phyloP scores from a whole-genome alignment of 2,888 invertebrate species.

The Acronicta psi region DNA sequence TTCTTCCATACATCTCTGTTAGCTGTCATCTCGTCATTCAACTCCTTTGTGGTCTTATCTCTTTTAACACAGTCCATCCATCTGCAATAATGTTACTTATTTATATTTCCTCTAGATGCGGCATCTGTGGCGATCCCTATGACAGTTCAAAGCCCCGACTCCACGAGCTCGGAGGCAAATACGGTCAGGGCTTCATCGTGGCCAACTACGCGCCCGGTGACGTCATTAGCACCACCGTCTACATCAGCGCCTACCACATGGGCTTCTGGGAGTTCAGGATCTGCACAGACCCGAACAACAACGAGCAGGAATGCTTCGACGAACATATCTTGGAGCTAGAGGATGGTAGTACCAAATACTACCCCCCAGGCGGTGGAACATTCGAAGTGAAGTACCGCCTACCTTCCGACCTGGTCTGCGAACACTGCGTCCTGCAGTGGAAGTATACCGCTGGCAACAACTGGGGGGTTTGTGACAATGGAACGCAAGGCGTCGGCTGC shows the following conservation, averaged over 20 bases:
- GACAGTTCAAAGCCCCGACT: conserved; percentile 91
- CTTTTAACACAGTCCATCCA: too few relatives aligned
- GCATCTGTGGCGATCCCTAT: conserved; percentile 95
- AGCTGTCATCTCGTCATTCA: too few relatives aligned
- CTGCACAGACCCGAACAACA: conserved; percentile 92
- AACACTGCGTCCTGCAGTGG: conserved; percentile 96
- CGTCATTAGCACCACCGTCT: conserved; percentile 91
- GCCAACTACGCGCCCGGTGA: conserved; percentile 91
- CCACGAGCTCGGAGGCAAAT: conserved; percentile 94
- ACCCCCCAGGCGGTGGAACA: conserved; percentile 91
- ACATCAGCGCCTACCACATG: conserved; percentile 94
- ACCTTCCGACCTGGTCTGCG: conserved; percentile 90
- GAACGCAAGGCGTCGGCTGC: conserved; percentile 93
- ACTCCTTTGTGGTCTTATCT: too few relatives aligned
- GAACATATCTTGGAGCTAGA: conserved; percentile 89
- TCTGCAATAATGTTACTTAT: too few relatives aligned
- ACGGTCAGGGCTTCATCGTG: conserved; percentile 93
- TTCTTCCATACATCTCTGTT: too few relatives aligned
- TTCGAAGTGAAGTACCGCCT: conserved; percentile 91
- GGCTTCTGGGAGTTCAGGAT: conserved; percentile 95
- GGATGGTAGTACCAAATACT: conserved; percentile 89
- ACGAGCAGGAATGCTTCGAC: conserved; percentile 93
- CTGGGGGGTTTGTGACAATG: conserved; percentile 93
- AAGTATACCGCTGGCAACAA: conserved; percentile 95
- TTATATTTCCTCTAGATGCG: conserved; percentile 86